These are phyloP conservation scores for Danaus plexippus DNA, from an alignment of 1,140 invertebrate species.

Conservation along the genomic window DNA sequence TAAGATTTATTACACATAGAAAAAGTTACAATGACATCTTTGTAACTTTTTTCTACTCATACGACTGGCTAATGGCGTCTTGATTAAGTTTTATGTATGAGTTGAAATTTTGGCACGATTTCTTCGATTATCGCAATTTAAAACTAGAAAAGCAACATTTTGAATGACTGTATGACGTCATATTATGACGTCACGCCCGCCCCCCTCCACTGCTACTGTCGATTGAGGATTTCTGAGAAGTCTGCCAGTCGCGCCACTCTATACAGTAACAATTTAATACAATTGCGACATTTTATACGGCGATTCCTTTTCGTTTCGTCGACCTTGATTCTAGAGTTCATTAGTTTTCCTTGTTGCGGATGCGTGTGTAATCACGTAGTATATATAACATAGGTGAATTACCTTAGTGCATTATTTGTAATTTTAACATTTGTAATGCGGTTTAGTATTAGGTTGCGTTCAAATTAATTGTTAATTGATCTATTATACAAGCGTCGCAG, in stretches of 20 bases:
- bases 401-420: too few relatives aligned
- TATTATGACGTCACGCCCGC: constrained; percentile 37
- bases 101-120: too few relatives aligned
- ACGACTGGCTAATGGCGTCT: too few relatives aligned
- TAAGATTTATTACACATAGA: not conserved
- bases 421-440: too few relatives aligned
- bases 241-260: constrained; percentile 32
- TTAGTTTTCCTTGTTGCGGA: not conserved
- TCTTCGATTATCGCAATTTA: too few relatives aligned
- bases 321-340: too few relatives aligned
- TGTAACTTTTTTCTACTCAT: constrained; percentile 4
- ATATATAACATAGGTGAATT: constrained; percentile 4
- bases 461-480: constrained; percentile 8
- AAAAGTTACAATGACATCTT: too few relatives aligned
- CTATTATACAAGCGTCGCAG: constrained; percentile 8
- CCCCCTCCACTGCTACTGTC: constrained; percentile 17
- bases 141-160: constrained; percentile 24
- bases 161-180: constrained; percentile 47
- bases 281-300: constrained; percentile 10
- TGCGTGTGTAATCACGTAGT: constrained; percentile 21
- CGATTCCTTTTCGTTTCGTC: not conserved
- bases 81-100: too few relatives aligned
- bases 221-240: constrained; percentile 46
- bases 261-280: constrained; percentile 12
- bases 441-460: too few relatives aligned